Base-by-base conservation (phyloP, 2,888 invertebrate species). In the Lottia gigantea region DNA sequence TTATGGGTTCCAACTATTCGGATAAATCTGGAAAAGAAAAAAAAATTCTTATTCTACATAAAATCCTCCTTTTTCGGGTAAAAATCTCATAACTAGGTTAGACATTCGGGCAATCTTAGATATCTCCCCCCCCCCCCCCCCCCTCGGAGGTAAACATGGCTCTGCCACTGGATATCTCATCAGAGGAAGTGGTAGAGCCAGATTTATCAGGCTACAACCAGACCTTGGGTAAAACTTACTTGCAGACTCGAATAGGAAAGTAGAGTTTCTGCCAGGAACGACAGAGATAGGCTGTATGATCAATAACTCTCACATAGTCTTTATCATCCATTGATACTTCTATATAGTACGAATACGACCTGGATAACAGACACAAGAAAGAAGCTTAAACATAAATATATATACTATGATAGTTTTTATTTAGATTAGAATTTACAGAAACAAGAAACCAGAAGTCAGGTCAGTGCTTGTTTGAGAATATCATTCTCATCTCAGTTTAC, bases 181-280 rank as follows among this genome's bases (percentile, higher is more conserved):
- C n/a, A n/a, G n/a, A n/a, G n/a, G n/a, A n/a, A n/a, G n/a, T n/a
- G n/a, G n/a, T n/a, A n/a, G n/a, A n/a, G n/a, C n/a, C n/a, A n/a
- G n/a, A n/a, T n/a, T n/a, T n/a, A n/a, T n/a, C n/a, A n/a, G n/a
- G n/a, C n/a, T n/a, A 31, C 6, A 31, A 31, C 31, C 31, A 55
- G 12, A 12, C 8, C n/a, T n/a, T n/a, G n/a, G n/a, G n/a, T n/a
- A n/a, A n/a, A 23, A 72, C 86, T 74, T 74, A 91, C 89, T 93
- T 94, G 74, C 97, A 95, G 68, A 98, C 97, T 72, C 95, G 90
- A 47, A 95, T 92, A 80, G 93, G 92, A 90, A 99, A 99, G 90
- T 95, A 97, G 66, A 99, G 92, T 87, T 93, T 93, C 90, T 99
- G 99, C 96, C 96, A 97, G 23, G 97, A 97, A 73, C 99, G 93